Percentiles rank a stretch among this genome's conserved stretches.
Evolutionary conservation across 2,888 invertebrate genomes (phyloP).

Genomic region (Pristionchus fissidentatus): DNA sequence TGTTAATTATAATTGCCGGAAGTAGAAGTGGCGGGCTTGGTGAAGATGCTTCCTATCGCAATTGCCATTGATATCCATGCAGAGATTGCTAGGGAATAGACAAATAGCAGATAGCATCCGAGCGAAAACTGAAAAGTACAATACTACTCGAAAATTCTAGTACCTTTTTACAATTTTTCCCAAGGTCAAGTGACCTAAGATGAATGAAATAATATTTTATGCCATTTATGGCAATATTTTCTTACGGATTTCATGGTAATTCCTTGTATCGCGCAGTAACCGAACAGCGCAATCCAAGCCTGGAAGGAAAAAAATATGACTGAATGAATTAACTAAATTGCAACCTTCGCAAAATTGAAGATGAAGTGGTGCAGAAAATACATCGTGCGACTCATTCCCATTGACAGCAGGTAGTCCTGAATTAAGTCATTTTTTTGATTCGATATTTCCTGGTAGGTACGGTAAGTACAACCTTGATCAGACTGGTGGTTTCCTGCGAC

Average conservation of each 20-base stretch:
- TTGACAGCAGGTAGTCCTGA: slow-evolving; percentile 35
- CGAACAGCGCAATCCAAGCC: not conserved
- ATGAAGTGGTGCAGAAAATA: slow-evolving; percentile 17
- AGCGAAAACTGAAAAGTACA: not conserved
- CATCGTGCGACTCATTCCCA: slow-evolving; percentile 38
- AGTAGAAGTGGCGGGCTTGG: not conserved
- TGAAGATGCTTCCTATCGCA: not conserved
- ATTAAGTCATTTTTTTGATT: not conserved
- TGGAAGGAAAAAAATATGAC: not conserved
- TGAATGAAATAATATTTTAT: too few species aligned
- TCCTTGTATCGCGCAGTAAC: not conserved
- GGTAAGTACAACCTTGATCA: not conserved
- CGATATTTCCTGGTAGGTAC: not conserved
- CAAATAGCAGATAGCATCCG: not conserved
- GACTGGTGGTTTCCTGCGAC: not conserved
- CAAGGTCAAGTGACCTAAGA: not conserved
- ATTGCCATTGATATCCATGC: not conserved
- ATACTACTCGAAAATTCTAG: not conserved
- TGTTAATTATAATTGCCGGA: not conserved
- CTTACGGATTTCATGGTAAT: not conserved
- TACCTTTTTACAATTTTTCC: not conserved
- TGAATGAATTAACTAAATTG: not conserved
- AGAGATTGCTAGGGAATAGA: not conserved
- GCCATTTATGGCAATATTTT: too few species aligned
- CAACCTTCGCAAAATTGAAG: slow-evolving; percentile 2